Evolutionary conservation across 2,113 vertebrate species (phyloP), one percentile per base, ranked within the genome.

Genomic region (Stegastes partitus): DNA sequence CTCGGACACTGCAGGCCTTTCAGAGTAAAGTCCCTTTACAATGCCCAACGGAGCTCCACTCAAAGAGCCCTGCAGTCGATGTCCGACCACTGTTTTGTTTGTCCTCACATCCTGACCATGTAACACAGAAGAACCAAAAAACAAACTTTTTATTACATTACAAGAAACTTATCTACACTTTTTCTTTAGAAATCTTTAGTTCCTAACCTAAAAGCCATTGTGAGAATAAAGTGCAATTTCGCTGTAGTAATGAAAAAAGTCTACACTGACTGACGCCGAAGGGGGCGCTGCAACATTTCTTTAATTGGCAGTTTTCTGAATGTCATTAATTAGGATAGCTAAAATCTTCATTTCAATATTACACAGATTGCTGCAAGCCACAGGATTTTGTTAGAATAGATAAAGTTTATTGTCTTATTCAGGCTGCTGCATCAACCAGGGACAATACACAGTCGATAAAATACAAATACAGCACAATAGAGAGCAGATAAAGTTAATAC

Each of bases 351-450:
- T 77, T 74, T 70, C 22, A 51, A 16, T 23, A 65, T 58, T 28
- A 45, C 21, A 68, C 11, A 18, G 42, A 39, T 51, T 49, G 39
- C 59, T 77, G 14, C 42, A 37, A 75, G 51, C 25, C 16, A 49
- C 12, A 23, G 51, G 25, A 25, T 68, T 82, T 81, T 57, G 56
- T 61, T 64, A 23, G 53, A 83, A 79, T 45, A 79, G 22, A 87
- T 55, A 12, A 64, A 65, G 7, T 54, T 28, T 50, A 63, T 68
- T 12, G 37, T 57, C 42, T 45, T 42, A 25, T 44, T 18, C 42
- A 62, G n/a, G 31, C 49, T 71, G 42, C 53, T 45, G 44, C 23
- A 79, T 63, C 71, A 85, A 74, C 53, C 1, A 15, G 3, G 34
- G 25, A 73, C 51, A 64, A 68, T 16, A 74, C 69, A 64, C 75